A percentile compares a stretch with the other conserved stretches of the same genome.
These are phyloP conservation scores for Necrosyrtes monachus DNA, from an alignment of 2,797 vertebrate genomes.

Conservation along the genomic window DNA sequence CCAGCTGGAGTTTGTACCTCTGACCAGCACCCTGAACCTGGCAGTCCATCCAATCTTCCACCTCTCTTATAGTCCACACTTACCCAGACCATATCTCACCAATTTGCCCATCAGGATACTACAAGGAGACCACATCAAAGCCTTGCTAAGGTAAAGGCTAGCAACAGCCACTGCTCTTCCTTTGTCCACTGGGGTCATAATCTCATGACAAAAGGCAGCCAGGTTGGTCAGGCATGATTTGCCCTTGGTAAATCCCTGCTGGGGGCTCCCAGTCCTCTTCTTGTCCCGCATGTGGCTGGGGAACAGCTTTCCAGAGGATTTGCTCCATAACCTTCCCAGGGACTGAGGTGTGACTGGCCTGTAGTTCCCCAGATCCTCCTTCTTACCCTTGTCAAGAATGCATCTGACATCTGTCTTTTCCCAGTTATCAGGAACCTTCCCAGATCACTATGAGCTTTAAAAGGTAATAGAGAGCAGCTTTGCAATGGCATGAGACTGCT, in stretches of 20 bases:
- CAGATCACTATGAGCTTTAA: not conserved
- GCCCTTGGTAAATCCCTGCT: not conserved
- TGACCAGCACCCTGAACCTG: not conserved
- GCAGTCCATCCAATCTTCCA: not conserved
- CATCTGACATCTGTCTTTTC: not conserved
- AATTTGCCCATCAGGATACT: not conserved
- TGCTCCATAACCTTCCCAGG: not conserved
- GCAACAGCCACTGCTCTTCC: not conserved
- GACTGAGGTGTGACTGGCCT: not conserved
- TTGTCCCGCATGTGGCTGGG: not conserved
- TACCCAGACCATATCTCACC: not conserved
- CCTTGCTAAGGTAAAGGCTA: not conserved
- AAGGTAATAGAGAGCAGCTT: not conserved
- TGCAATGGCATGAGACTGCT: not conserved
- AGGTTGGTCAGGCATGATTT: not conserved
- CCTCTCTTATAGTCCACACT: too few relatives aligned
- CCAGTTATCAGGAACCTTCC: not conserved
- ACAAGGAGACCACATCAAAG: not conserved
- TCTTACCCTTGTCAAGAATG: not conserved
- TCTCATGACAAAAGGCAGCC: not conserved
- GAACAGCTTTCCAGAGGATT: not conserved
- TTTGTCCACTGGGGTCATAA: not conserved
- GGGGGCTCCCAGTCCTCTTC: not conserved
- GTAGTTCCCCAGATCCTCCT: not conserved
- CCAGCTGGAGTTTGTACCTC: not conserved